Percentiles rank a stretch among this genome's conserved stretches.
Evolutionary conservation across 2,113 vertebrate species (phyloP).

Genomic region (Mesocricetus auratus): DNA sequence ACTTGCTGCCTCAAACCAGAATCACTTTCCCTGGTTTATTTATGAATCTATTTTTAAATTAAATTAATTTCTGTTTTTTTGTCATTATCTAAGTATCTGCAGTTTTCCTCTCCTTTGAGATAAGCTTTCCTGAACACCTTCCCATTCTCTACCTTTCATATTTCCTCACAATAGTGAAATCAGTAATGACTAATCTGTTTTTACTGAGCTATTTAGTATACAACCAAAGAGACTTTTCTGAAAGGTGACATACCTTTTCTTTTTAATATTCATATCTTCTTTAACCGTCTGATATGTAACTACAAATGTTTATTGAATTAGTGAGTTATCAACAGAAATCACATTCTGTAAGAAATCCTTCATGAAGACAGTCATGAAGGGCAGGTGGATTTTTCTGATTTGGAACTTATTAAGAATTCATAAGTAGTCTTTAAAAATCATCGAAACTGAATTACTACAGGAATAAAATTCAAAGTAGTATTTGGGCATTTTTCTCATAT

Average conservation of each 20-base stretch:
- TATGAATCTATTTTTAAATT: not conserved
- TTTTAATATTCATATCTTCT: not conserved
- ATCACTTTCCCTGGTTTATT: not conserved
- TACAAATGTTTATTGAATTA: not conserved
- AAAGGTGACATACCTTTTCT: not conserved
- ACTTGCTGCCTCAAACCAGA: not conserved
- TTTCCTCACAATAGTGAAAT: not conserved
- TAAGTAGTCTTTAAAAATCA: not conserved
- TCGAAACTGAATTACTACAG: not conserved
- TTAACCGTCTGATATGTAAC: not conserved
- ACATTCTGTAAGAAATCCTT: not conserved
- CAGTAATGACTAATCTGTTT: not conserved
- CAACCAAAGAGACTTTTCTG: not conserved
- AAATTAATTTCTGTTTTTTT: not conserved
- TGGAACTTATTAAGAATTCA: not conserved
- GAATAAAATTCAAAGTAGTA: not conserved
- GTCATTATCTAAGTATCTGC: not conserved
- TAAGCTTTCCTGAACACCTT: not conserved
- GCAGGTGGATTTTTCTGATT: not conserved
- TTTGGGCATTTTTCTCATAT: slow-evolving; percentile 26
- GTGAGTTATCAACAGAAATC: not conserved
- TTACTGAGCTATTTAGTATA: not conserved
- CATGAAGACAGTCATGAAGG: not conserved
- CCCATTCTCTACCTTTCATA: not conserved
- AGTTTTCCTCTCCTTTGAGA: not conserved